Percentiles rank a stretch among this genome's conserved stretches.
These are phyloP conservation scores for Callionymus lyra DNA, from an alignment of 2,113 vertebrate species.

Conservation along the genomic window DNA sequence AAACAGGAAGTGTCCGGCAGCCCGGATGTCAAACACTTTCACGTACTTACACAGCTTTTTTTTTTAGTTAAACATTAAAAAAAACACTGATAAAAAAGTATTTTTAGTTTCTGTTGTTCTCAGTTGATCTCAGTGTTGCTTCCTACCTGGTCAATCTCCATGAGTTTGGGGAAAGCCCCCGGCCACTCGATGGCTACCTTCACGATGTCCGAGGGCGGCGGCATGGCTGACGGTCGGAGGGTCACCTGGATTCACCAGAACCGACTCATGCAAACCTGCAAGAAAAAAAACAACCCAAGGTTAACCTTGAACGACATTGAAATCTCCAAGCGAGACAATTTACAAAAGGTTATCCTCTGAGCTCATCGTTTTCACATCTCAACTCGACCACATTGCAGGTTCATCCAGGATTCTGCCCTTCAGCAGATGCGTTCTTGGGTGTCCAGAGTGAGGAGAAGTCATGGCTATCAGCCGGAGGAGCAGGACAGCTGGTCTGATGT, in stretches of 20 bases:
- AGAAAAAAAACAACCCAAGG: background rate
- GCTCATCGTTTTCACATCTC: no score
- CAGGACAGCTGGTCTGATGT: constrained; percentile 13
- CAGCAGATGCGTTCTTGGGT: constrained; percentile 9
- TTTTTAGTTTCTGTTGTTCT: no score
- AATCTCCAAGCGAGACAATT: no score
- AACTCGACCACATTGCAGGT: no score
- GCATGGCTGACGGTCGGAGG: constrained; percentile 78
- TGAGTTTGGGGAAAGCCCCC: constrained; percentile 89
- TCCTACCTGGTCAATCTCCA: constrained; percentile 98
- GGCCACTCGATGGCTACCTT: constrained; percentile 99
- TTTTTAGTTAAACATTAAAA: no score
- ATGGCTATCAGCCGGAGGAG: constrained; percentile 7
- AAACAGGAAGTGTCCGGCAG: no score
- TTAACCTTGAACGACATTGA: background rate
- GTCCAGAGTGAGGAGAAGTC: background rate
- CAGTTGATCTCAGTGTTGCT: no score
- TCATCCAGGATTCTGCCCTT: constrained; percentile 1
- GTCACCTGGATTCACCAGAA: constrained; percentile 33
- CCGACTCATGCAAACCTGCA: constrained; percentile 63
- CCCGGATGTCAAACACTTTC: no score
- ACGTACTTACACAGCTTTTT: no score
- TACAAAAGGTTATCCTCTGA: background rate
- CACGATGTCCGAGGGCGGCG: constrained; percentile 88
- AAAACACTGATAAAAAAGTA: no score